Evolutionary conservation across 2,888 invertebrate species (phyloP).

Genomic region (Asteroscopus sphinx): DNA sequence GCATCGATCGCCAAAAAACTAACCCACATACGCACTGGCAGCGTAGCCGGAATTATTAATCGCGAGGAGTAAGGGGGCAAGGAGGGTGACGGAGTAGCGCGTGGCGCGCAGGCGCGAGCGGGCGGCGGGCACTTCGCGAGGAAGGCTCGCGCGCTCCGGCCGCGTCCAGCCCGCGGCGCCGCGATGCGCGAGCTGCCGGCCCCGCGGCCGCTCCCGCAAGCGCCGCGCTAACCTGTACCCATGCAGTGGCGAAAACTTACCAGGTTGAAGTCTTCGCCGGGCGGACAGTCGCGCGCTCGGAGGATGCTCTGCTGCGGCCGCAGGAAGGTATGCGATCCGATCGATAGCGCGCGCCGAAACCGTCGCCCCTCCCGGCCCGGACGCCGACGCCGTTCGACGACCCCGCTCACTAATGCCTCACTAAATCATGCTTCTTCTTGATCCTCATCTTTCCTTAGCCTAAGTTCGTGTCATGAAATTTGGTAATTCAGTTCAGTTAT

Average conservation of each 20-base stretch:
- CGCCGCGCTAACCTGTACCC: constrained; percentile 92
- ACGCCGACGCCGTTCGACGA: constrained; percentile 87
- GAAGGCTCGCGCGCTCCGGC: constrained; percentile 87
- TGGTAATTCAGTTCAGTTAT: constrained; percentile 40
- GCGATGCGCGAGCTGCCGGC: constrained; percentile 86
- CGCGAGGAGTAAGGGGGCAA: constrained; percentile 83
- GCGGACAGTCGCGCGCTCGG: constrained; percentile 92
- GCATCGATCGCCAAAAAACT: constrained; percentile 90
- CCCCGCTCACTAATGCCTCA: constrained; percentile 80
- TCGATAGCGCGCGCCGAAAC: constrained; percentile 88
- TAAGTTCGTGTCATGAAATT: constrained; percentile 28
- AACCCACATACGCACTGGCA: constrained; percentile 90
- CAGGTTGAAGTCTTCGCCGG: constrained; percentile 93
- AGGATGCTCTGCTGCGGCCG: constrained; percentile 98
- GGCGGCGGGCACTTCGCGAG: constrained; percentile 86
- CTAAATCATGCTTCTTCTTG: constrained; percentile 73
- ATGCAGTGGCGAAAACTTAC: constrained; percentile 96
- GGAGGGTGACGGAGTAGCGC: constrained; percentile 70
- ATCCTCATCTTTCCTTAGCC: constrained; percentile 50
- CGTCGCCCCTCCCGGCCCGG: constrained; percentile 87
- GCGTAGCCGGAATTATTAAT: constrained; percentile 90
- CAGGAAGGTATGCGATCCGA: constrained; percentile 94
- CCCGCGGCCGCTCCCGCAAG: constrained; percentile 86
- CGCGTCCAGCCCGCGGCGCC: constrained; percentile 82
- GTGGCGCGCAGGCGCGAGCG: constrained; percentile 79